phyloP scores from a whole-genome alignment of 1,140 invertebrate species.

The Panagrolaimus sp. region DNA sequence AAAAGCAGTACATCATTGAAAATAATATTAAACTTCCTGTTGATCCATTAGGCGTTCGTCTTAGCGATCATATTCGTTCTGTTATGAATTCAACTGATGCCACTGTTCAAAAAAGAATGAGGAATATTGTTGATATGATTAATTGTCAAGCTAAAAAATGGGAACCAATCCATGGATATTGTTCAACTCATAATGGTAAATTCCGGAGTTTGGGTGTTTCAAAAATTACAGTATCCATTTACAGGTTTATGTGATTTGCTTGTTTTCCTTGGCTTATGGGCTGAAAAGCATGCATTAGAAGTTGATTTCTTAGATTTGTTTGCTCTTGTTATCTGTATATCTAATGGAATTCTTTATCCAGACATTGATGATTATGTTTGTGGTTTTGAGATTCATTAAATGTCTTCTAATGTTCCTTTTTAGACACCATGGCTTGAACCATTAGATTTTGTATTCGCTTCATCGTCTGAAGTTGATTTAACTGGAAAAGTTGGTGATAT shows the following conservation, averaged over 20 bases:
- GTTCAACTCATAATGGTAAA: no score
- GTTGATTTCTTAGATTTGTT: not conserved
- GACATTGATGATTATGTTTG: not conserved
- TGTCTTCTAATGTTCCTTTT: not conserved
- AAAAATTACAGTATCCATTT: not conserved
- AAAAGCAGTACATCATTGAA: slow-evolving; percentile 14
- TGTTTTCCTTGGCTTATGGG: not conserved
- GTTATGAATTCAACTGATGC: not conserved
- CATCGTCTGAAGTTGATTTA: not conserved
- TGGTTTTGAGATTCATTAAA: not conserved
- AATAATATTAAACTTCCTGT: not conserved
- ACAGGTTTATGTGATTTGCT: not conserved
- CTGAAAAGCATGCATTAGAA: not conserved
- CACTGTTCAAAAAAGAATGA: not conserved
- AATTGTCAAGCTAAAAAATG: no score
- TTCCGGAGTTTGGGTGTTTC: no score
- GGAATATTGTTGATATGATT: not conserved
- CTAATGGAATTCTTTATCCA: not conserved
- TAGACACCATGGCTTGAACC: no score
- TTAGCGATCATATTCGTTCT: not conserved
- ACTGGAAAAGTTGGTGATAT: not conserved
- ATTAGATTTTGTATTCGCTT: not conserved
- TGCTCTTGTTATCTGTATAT: not conserved
- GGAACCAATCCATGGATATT: not conserved
- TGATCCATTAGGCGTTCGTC: not conserved